Base-by-base conservation (phyloP, 2,113 vertebrate species). In the Nestor notabilis region DNA sequence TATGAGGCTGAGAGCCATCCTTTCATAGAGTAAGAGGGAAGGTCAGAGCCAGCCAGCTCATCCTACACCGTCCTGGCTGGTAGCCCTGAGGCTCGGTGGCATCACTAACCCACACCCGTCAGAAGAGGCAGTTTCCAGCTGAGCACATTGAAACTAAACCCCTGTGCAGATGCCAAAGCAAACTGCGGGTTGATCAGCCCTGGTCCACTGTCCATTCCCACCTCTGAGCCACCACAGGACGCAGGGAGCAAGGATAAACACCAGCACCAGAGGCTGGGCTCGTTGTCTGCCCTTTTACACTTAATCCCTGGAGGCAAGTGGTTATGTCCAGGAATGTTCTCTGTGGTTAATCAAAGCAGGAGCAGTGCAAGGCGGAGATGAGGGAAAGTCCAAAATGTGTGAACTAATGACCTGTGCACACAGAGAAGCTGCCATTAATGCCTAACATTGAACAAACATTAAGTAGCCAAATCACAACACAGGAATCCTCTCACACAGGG, bases 41-140 rank as follows among this genome's bases (percentile, higher is more conserved):
- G 75, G 29, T 7, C 76, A 28, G 66, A 83, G 43, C 76, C 8
- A 83, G 43, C 71, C 8, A 50, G 4, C 33, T 35, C 78, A 7
- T 56, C 12, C 1, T 13, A 2, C 52, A 6, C 27, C 47, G 5
- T 8, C 64, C 70, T 39, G 14, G n/a, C 4, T 5, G 33, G 10
- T 0, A 19, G 6, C 37, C 16, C 41, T 33, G 4, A 5, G 68
- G 14, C 58, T 68, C 5, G 0, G 31, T 12, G 71, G 19, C 79
- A 44, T 56, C 1, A 0, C 70, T 60, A 41, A 12, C 55, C 21
- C 43, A 3, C n/a, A 2, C 17, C 43, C 75, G 14, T 3, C 29
- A 66, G 44, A 56, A 64, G 41, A 82, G 27, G 63, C 3, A 19
- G 5, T 17, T 91, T 75, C 31, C 90, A 94, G n/a, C 19, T 1